These are phyloP conservation scores for Rynchops niger DNA, from an alignment of 2,113 vertebrate genomes.

Conservation along the genomic window DNA sequence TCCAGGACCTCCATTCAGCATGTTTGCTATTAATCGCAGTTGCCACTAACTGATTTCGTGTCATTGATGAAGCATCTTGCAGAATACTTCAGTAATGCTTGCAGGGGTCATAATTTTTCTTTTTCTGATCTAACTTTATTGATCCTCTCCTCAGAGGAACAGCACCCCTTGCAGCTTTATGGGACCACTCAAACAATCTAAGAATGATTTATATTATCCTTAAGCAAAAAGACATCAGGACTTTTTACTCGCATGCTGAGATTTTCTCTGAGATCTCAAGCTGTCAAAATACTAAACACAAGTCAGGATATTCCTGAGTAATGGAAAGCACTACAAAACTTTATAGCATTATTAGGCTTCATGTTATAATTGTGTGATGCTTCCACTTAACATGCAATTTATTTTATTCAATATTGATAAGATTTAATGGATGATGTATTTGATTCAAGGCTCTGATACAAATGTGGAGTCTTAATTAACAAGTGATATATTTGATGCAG, in stretches of 20 bases:
- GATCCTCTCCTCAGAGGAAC: constrained; percentile 21
- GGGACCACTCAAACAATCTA: background rate
- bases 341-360: constrained; percentile 3
- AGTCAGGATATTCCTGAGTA: background rate
- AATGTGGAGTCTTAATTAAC: constrained; percentile 69
- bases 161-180: background rate
- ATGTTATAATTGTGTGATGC: constrained; percentile 50
- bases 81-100: background rate
- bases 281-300: background rate
- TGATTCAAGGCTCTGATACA: constrained; percentile 51
- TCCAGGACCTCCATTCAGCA: background rate
- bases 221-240: constrained; percentile 26
- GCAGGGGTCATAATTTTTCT: background rate
- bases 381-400: constrained; percentile 64
- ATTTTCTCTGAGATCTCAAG: background rate
- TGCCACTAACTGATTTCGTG: background rate
- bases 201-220: constrained; percentile 20
- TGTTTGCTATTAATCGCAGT: background rate
- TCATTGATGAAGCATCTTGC: background rate
- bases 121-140: background rate
- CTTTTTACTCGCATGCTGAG: background rate
- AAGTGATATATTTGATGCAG: constrained; percentile 64
- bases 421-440: constrained; percentile 58
- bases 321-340: constrained; percentile 19
- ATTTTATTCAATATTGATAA: constrained; percentile 72